Conservation (phyloP, 1,140 invertebrate genomes). For the Ceratitis capitata region DNA sequence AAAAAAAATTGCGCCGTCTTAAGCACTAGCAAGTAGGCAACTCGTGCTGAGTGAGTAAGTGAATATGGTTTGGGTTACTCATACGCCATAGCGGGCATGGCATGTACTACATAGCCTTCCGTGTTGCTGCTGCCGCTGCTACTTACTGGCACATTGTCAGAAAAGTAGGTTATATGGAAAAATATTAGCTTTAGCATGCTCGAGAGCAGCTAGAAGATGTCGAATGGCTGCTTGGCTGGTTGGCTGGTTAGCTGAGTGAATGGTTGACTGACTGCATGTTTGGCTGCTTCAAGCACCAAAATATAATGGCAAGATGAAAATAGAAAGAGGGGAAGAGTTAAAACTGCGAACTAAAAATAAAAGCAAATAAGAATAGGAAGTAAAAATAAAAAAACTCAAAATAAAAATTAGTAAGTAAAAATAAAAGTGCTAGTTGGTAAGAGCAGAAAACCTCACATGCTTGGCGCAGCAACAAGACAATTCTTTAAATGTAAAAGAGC, state of each 20-base stretch:
- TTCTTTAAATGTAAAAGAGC: no score
- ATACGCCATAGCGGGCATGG: background rate
- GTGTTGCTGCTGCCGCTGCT: background rate
- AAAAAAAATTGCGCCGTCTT: constrained; percentile 1
- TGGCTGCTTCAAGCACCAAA: constrained; percentile 1
- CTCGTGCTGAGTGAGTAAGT: background rate
- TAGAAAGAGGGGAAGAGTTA: background rate
- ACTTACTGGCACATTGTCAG: constrained; percentile 25
- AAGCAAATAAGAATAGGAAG: background rate
- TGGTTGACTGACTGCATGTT: constrained; percentile 10
- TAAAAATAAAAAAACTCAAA: constrained; percentile 3
- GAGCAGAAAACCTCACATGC: background rate
- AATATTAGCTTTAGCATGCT: constrained; percentile 37
- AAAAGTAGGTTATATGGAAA: constrained; percentile 36
- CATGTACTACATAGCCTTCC: background rate
- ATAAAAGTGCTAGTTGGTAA: constrained; percentile 21
- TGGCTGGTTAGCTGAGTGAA: constrained; percentile 7
- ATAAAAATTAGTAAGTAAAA: background rate
- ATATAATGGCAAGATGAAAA: background rate
- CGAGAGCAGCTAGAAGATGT: constrained; percentile 28
- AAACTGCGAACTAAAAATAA: no score
- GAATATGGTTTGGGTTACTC: background rate
- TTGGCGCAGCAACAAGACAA: background rate
- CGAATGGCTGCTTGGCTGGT: background rate
- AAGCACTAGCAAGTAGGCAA: constrained; percentile 8